Conservation (phyloP, 2,888 invertebrate genomes). For the Drosophila subsilvestris region DNA sequence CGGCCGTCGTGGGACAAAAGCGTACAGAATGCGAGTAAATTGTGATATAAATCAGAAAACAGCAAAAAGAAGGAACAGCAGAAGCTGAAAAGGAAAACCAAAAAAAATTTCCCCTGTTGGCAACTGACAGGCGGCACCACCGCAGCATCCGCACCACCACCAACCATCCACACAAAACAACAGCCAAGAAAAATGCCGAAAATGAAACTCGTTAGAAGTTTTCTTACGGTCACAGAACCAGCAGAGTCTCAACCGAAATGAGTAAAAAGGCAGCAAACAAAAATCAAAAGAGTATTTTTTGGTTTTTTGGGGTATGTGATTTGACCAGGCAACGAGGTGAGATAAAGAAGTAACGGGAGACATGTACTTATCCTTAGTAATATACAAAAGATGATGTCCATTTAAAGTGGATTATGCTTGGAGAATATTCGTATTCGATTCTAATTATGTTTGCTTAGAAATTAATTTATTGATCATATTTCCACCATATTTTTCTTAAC, state of each 20-base stretch:
- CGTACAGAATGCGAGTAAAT: constrained; percentile 58
- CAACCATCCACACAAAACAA: constrained; percentile 11
- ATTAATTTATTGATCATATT: too few relatives aligned
- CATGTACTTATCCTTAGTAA: not conserved
- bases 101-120: constrained; percentile 57
- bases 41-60: constrained; percentile 74
- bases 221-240: constrained; percentile 36
- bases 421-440: too few relatives aligned
- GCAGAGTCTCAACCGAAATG: constrained; percentile 9
- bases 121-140: constrained; percentile 54
- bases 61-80: not conserved
- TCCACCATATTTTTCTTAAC: too few relatives aligned
- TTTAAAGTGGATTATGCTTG: too few relatives aligned
- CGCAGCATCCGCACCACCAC: too few relatives aligned
- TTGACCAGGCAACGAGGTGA: constrained; percentile 30
- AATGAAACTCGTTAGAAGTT: constrained; percentile 57
- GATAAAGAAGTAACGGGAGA: not conserved
- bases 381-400: not conserved
- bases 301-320: constrained; percentile 1
- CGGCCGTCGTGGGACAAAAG: constrained; percentile 15
- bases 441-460: too few relatives aligned
- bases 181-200: constrained; percentile 36
- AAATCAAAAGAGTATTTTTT: constrained; percentile 36
- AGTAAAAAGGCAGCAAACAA: constrained; percentile 36
- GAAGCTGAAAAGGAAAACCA: not conserved